Evolutionary conservation across 1,140 invertebrate genomes (phyloP).

Genomic region (Drosophila tropicalis): DNA sequence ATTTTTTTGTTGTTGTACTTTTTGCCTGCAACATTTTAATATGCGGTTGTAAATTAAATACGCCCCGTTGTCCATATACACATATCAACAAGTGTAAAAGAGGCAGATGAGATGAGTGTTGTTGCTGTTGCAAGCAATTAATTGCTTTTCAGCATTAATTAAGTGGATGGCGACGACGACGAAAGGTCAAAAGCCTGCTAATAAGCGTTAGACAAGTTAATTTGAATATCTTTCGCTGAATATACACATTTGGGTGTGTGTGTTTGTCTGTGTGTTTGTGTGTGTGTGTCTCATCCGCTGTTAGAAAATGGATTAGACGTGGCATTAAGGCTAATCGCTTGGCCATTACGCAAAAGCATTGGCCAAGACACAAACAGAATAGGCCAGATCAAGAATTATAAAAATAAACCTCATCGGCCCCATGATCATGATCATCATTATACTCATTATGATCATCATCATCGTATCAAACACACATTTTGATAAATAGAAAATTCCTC

Average conservation of each 20-base stretch:
- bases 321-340: slow-evolving; percentile 67
- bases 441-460: slow-evolving; percentile 14
- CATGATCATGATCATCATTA: slow-evolving; percentile 4
- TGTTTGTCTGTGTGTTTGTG: background rate
- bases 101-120: slow-evolving; percentile 46
- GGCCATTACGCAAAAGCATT: slow-evolving; percentile 44
- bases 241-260: background rate
- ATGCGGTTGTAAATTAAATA: slow-evolving; percentile 79
- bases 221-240: slow-evolving; percentile 45
- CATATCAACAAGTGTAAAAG: slow-evolving; percentile 70
- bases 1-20: slow-evolving; percentile 47
- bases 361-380: slow-evolving; percentile 14
- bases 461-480: slow-evolving; percentile 46
- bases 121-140: slow-evolving; percentile 53
- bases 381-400: slow-evolving; percentile 40
- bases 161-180: slow-evolving; percentile 46
- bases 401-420: slow-evolving; percentile 37
- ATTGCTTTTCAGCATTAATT: slow-evolving; percentile 76
- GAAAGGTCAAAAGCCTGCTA: slow-evolving; percentile 74
- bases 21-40: slow-evolving; percentile 76
- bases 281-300: slow-evolving; percentile 19
- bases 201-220: slow-evolving; percentile 78
- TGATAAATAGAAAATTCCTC: slow-evolving; percentile 60
- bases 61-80: slow-evolving; percentile 78
- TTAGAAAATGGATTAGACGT: slow-evolving; percentile 49